Conservation (phyloP, 2,888 invertebrate species). For the Allolobophora icterica region DNA sequence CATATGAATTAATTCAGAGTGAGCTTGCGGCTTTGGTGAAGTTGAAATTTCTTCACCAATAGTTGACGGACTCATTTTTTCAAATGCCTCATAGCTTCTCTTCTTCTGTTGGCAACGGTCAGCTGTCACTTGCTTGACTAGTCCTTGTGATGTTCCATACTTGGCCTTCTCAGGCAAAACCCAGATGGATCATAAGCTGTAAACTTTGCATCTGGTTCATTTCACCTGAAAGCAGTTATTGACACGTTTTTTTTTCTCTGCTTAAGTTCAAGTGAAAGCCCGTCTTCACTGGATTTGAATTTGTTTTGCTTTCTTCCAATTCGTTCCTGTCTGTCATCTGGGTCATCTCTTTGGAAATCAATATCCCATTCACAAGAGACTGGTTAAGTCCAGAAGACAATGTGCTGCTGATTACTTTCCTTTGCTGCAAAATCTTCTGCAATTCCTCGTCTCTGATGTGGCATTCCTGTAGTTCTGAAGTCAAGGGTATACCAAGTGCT, state of each 20-base stretch:
- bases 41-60: not conserved
- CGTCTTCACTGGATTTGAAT: not conserved
- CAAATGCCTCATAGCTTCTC: too few relatives aligned
- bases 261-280: not conserved
- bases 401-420: not conserved
- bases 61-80: not conserved
- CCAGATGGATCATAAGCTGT: not conserved
- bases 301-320: not conserved
- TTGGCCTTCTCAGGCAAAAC: not conserved
- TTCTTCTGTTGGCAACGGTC: not conserved
- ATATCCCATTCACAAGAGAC: not conserved
- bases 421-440: not conserved
- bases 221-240: not conserved
- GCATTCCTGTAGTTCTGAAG: not conserved
- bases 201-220: not conserved
- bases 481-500: not conserved
- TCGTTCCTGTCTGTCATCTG: not conserved
- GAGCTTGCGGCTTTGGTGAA: not conserved
- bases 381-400: not conserved
- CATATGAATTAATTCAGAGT: not conserved
- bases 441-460: not conserved
- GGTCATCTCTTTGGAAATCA: not conserved
- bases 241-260: too few relatives aligned
- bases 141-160: not conserved
- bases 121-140: not conserved